Percentiles rank a stretch among this genome's conserved stretches.
Evolutionary conservation across 2,888 invertebrate species (phyloP).

Genomic region (Leucozona laternaria): DNA sequence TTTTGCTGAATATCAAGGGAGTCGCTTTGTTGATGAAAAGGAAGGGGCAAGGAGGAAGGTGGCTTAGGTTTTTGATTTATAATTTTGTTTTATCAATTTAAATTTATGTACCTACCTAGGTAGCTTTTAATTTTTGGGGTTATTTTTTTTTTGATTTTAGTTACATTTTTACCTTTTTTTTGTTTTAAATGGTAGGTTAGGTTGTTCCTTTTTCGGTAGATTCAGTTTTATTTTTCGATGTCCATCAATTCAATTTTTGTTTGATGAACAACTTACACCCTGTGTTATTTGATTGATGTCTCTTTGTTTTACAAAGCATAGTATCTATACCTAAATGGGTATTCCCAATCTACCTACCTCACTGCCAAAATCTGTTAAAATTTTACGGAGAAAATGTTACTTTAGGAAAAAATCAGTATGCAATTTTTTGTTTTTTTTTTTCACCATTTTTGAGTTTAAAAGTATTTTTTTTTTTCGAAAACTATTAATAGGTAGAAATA

Average conservation of each 20-base stretch:
- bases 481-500: too few species aligned
- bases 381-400: too few species aligned
- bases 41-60: background rate
- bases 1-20: conserved; percentile 41
- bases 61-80: conserved; percentile 31
- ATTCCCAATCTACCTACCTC: too few species aligned
- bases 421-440: too few species aligned
- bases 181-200: background rate
- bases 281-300: background rate
- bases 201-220: background rate
- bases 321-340: too few species aligned
- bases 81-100: conserved; percentile 55
- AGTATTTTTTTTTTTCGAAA: too few species aligned
- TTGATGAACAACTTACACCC: conserved; percentile 7
- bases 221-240: conserved; percentile 4
- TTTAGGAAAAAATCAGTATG: too few species aligned
- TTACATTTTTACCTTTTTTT: conserved; percentile 38
- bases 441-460: too few species aligned
- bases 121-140: conserved; percentile 51
- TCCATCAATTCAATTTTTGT: background rate
- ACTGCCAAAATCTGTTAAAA: too few species aligned
- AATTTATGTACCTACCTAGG: conserved; percentile 35
- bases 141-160: conserved; percentile 4
- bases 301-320: background rate
- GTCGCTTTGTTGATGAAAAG: background rate